Evolutionary conservation across 2,113 vertebrate species (phyloP).

Genomic region (Leptocoma aspasia): DNA sequence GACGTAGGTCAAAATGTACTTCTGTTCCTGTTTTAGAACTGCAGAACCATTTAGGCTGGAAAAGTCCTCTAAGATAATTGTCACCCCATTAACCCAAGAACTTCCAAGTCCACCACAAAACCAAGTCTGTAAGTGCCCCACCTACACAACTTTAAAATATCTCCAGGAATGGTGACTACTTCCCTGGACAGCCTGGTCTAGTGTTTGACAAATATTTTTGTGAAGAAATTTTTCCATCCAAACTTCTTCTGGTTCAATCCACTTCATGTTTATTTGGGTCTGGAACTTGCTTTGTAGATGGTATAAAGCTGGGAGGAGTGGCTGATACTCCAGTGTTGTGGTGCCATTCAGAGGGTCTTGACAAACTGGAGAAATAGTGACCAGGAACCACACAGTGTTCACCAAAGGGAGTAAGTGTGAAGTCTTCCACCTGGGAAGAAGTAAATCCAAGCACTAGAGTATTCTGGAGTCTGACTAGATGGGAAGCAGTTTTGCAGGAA

Average conservation of each 20-base stretch:
- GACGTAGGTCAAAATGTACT: neutral
- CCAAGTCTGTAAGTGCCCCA: neutral
- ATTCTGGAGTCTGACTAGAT: no score
- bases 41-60: neutral
- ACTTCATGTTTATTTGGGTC: neutral
- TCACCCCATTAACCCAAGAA: neutral
- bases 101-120: neutral
- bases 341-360: neutral
- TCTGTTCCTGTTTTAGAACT: neutral
- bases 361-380: neutral
- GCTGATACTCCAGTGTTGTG: neutral
- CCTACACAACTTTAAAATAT: neutral
- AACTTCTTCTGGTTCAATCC: neutral
- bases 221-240: neutral
- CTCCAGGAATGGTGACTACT: neutral
- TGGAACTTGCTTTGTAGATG: neutral
- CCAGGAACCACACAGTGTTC: neutral
- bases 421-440: neutral
- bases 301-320: neutral
- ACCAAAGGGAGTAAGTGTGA: neutral
- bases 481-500: neutral
- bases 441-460: neutral
- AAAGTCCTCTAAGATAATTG: neutral
- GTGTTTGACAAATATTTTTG: neutral
- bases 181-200: neutral